Conservation (phyloP, 2,113 vertebrate species). For the Carassius gibelio region DNA sequence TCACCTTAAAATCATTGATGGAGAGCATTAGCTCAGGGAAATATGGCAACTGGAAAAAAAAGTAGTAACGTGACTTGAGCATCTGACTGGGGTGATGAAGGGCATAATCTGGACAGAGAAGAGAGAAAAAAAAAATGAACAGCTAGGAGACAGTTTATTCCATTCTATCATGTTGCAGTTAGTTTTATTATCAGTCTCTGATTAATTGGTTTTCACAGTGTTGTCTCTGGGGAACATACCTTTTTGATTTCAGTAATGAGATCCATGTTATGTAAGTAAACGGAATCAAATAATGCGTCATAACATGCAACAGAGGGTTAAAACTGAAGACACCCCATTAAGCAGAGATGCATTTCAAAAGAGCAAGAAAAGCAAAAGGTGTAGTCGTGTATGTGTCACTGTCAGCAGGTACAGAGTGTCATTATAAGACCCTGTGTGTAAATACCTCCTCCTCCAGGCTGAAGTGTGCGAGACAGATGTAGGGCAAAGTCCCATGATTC, state of each 20-base stretch:
- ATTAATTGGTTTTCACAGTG: neutral
- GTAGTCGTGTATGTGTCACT: neutral
- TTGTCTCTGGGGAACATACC: constrained; percentile 9
- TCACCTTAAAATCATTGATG: constrained; percentile 98
- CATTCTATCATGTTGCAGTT: no score
- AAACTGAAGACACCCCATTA: neutral
- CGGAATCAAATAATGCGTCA: neutral
- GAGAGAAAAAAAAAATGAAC: constrained; percentile 59
- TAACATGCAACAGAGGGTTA: neutral
- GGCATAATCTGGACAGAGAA: constrained; percentile 86
- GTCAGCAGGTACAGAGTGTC: neutral
- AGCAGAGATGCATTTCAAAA: neutral
- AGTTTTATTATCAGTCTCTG: neutral
- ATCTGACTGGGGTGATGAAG: constrained; percentile 92
- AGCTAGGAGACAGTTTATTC: no score
- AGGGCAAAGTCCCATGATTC: constrained; percentile 54
- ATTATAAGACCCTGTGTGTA: constrained; percentile 51
- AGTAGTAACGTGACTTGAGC: constrained; percentile 94
- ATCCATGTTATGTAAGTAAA: neutral
- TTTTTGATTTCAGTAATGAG: constrained; percentile 6
- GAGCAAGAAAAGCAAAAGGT: neutral
- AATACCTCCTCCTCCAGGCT: constrained; percentile 65
- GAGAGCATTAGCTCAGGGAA: constrained; percentile 97
- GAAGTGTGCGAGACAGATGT: constrained; percentile 64
- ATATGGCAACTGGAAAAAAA: constrained; percentile 97